Conservation (phyloP, 1,140 invertebrate genomes). For the Euborellia annulipes region DNA sequence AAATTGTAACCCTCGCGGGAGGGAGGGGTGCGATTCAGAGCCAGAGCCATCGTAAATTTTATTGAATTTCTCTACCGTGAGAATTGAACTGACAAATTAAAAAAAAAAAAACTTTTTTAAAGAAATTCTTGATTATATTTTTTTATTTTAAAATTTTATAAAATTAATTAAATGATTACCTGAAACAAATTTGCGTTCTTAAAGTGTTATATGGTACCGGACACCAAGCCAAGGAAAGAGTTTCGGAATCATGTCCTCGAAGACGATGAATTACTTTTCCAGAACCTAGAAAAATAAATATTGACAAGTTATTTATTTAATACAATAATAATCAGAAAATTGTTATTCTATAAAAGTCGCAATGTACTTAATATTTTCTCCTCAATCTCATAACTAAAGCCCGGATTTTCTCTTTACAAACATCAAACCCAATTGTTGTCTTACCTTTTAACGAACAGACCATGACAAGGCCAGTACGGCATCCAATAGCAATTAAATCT, state of each 20-base stretch:
- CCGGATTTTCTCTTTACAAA: not conserved
- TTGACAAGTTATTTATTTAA: not conserved
- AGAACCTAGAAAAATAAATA: slow-evolving; percentile 27
- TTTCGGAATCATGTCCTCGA: slow-evolving; percentile 51
- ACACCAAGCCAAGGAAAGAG: slow-evolving; percentile 56
- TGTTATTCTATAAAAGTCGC: not conserved
- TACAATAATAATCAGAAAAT: not conserved
- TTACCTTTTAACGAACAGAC: slow-evolving; percentile 39
- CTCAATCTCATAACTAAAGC: not conserved
- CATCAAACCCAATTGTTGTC: not conserved
- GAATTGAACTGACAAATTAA: too few relatives aligned
- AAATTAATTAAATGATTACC: too few relatives aligned
- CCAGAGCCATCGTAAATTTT: too few relatives aligned
- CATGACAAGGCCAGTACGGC: slow-evolving; percentile 43
- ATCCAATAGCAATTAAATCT: slow-evolving; percentile 44
- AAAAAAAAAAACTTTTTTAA: too few relatives aligned
- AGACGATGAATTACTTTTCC: slow-evolving; percentile 45
- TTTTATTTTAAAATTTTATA: too few relatives aligned
- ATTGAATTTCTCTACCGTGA: too few relatives aligned
- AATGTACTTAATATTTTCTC: not conserved
- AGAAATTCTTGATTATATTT: too few relatives aligned
- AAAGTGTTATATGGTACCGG: slow-evolving; percentile 38
- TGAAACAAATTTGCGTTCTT: slow-evolving; percentile 7
- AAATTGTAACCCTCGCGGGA: too few relatives aligned
- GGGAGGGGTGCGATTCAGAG: too few relatives aligned